Percentiles rank a stretch among this genome's conserved stretches.
Evolutionary conservation across 2,888 invertebrate genomes (phyloP).

Genomic region (Ectemnius continuus): DNA sequence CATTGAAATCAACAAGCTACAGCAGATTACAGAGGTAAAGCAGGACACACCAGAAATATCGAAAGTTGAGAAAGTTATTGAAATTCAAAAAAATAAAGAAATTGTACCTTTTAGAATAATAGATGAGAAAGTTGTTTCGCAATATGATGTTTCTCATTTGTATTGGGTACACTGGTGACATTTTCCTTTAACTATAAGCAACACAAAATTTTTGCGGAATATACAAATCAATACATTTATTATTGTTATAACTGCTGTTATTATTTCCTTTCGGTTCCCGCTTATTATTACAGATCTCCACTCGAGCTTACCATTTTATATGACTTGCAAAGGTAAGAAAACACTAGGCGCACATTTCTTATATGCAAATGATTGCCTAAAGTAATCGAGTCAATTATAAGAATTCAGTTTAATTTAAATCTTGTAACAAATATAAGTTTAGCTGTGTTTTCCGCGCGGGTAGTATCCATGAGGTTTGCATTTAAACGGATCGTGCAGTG

Average conservation of each 20-base stretch:
- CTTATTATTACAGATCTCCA: slow-evolving; percentile 24
- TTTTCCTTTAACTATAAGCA: not conserved
- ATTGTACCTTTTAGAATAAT: slow-evolving; percentile 7
- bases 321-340: not conserved
- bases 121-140: not conserved
- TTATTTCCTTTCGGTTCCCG: slow-evolving; percentile 25
- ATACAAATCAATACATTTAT: slow-evolving; percentile 24
- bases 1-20: not conserved
- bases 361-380: slow-evolving; percentile 28
- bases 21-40: not conserved
- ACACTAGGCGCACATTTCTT: slow-evolving; percentile 21
- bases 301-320: too few relatives aligned
- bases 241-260: slow-evolving; percentile 28
- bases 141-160: not conserved
- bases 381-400: slow-evolving; percentile 12
- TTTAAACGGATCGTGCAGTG: slow-evolving; percentile 23
- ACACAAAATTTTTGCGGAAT: slow-evolving; percentile 16
- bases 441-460: not conserved
- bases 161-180: not conserved
- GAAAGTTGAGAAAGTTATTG: not conserved
- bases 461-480: slow-evolving; percentile 23
- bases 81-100: not conserved
- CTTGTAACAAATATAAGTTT: slow-evolving; percentile 26
- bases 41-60: not conserved
- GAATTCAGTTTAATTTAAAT: slow-evolving; percentile 33